phyloP scores from a whole-genome alignment of 2,888 invertebrate species.

The Pollenia labialis region DNA sequence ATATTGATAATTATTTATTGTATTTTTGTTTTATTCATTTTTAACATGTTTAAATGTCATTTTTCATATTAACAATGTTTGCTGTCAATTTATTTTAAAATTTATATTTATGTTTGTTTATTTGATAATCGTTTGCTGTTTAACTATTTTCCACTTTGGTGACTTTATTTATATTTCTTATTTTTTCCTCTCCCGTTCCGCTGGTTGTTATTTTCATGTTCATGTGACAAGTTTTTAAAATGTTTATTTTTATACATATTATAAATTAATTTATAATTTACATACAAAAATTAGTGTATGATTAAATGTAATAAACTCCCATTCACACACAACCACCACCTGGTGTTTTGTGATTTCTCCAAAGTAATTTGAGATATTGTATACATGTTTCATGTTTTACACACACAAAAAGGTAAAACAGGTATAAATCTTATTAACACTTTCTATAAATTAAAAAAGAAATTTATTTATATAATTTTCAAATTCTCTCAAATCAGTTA shows the following conservation, averaged over 20 bases:
- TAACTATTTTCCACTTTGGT: conserved; percentile 42
- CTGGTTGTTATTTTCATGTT: conserved; percentile 1
- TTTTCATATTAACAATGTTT: conserved; percentile 37
- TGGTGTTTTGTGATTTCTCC: conserved; percentile 23
- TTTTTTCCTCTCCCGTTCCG: not conserved
- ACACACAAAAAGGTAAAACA: conserved; percentile 11
- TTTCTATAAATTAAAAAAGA: conserved; percentile 22
- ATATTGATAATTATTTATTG: conserved; percentile 3
- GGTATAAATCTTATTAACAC: conserved; percentile 63
- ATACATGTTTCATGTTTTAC: conserved; percentile 14
- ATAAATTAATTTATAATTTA: conserved; percentile 67
- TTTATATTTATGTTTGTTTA: conserved; percentile 49
- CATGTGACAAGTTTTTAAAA: conserved; percentile 37
- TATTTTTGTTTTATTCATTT: not conserved
- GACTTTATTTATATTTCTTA: conserved; percentile 16
- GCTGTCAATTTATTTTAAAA: conserved; percentile 58
- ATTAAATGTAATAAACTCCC: conserved; percentile 52
- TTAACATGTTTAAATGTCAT: not conserved
- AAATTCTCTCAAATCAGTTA: not conserved
- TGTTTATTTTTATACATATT: conserved; percentile 49
- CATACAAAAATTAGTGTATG: conserved; percentile 62
- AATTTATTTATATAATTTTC: not conserved
- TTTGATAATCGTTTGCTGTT: conserved; percentile 47
- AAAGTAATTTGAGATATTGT: conserved; percentile 55
- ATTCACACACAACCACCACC: not conserved